These are phyloP conservation scores for Gadopsis marmoratus DNA, from an alignment of 2,797 vertebrate species.

Conservation along the genomic window DNA sequence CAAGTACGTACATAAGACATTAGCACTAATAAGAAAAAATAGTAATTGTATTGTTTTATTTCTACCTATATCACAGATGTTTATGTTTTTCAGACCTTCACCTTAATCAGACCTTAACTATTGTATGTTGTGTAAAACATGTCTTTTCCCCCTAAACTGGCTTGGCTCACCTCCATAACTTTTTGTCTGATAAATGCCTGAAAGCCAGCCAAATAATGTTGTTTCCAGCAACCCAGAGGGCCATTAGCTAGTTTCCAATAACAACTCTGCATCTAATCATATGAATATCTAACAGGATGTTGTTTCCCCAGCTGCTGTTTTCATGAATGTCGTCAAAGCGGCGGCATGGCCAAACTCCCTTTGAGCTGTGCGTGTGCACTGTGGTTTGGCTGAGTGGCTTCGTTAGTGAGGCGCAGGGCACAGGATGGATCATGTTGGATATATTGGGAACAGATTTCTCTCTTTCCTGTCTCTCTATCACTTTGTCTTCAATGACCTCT, in stretches of 20 bases:
- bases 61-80: not conserved
- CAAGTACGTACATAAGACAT: constrained; percentile 86
- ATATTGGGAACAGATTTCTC: constrained; percentile 42
- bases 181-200: constrained; percentile 31
- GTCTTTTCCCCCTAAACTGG: not conserved
- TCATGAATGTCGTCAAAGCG: constrained; percentile 29
- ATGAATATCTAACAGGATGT: constrained; percentile 71
- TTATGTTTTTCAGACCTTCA: not conserved
- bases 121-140: not conserved
- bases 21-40: not conserved
- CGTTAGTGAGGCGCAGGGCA: constrained; percentile 57
- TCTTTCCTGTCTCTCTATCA: constrained; percentile 36
- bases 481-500: constrained; percentile 2
- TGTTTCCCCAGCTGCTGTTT: constrained; percentile 65
- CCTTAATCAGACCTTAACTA: too few species aligned
- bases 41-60: not conserved
- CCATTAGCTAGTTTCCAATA: constrained; percentile 75
- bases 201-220: constrained; percentile 51
- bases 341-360: constrained; percentile 44
- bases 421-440: constrained; percentile 46
- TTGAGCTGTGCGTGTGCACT: constrained; percentile 51
- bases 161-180: constrained; percentile 10
- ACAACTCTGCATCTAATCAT: constrained; percentile 63
- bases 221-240: constrained; percentile 40
- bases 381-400: constrained; percentile 57